These are phyloP conservation scores for Stenotaenia linearis DNA, from an alignment of 2,888 invertebrate species.

Conservation along the genomic window DNA sequence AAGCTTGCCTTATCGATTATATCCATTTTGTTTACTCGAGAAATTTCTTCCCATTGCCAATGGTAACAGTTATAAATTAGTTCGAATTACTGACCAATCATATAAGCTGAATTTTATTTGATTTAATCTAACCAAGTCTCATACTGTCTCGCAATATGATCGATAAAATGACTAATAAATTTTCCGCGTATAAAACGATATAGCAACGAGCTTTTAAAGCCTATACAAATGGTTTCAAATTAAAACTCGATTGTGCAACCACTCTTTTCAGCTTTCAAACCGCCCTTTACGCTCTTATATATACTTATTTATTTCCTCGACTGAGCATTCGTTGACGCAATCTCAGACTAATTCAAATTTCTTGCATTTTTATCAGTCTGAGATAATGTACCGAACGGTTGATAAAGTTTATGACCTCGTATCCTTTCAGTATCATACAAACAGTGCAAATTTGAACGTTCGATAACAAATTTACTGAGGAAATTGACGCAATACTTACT, in stretches of 20 bases:
- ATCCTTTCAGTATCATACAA: not conserved
- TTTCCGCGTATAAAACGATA: not conserved
- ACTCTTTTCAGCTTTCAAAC: not conserved
- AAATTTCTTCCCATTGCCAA: not conserved
- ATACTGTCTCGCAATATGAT: too few relatives aligned
- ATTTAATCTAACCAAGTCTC: too few relatives aligned
- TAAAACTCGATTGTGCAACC: not conserved
- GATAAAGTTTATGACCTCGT: conserved; percentile 14
- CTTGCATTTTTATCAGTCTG: not conserved
- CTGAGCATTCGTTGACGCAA: not conserved
- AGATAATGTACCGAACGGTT: not conserved
- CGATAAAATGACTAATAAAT: not conserved
- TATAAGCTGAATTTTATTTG: too few relatives aligned
- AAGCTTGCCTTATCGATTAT: not conserved
- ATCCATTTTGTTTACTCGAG: not conserved
- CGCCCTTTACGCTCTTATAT: not conserved
- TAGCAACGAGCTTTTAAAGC: not conserved
- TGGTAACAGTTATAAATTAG: too few relatives aligned
- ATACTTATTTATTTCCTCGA: not conserved
- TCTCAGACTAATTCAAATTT: not conserved
- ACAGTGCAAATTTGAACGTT: conserved; percentile 10
- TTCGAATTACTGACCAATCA: too few relatives aligned
- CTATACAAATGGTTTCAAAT: not conserved
- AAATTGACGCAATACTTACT: not conserved
- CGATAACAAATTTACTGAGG: not conserved